Base-by-base conservation (phyloP, 1,140 invertebrate genomes). In the Thaumatotibia leucotreta region DNA sequence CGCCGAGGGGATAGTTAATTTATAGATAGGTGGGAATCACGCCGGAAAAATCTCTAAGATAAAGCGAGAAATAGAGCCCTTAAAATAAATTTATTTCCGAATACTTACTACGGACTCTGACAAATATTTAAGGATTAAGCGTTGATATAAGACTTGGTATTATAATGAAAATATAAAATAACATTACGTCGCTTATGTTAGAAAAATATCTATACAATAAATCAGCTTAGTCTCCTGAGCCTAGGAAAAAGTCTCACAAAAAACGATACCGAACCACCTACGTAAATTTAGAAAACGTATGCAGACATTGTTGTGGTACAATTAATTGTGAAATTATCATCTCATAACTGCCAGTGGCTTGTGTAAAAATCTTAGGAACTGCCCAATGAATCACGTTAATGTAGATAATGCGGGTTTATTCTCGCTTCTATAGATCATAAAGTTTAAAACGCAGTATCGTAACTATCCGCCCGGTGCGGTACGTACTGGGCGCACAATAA, bases 401-500 rank as follows among this genome's bases (percentile, higher is more conserved):
- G 27, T 58, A 58, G 52, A 58, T 58, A 29, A 58, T 31, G 52
- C 27, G n/a, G 17, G 52, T 58, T 58, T 58, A 58, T 58, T 58
- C 52, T 29, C 24, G 52, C 23, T 9, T 45, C 11, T 31, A 58
- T 27, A n/a, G 52, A 27, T 23, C 52, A 27, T 58, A 58, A 39
- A 69, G 67, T 66, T 67, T 62, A 75, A 66, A 66, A 66, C 68
- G 70, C 61, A 63, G 65, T 62, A 64, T 61, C 61, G 61, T 52
- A 67, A 24, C 3, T 49, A 49, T 63, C 63, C 31, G 33, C 33
- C 33, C 49, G 54, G 24, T 35, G 54, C 66, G 64, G 29, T 65
- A 68, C 64, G 63, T n/a, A 75, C 79, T 74, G 74, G 74, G 78
- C 80, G 70, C 75, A 86, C 73, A 85, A 82, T 79, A 83, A 87